A percentile compares a stretch with the other conserved stretches of the same genome.
phyloP scores from a whole-genome alignment of 35 echinoderm and acorn worm genomes.

The Strongylocentrotus purpuratus region DNA sequence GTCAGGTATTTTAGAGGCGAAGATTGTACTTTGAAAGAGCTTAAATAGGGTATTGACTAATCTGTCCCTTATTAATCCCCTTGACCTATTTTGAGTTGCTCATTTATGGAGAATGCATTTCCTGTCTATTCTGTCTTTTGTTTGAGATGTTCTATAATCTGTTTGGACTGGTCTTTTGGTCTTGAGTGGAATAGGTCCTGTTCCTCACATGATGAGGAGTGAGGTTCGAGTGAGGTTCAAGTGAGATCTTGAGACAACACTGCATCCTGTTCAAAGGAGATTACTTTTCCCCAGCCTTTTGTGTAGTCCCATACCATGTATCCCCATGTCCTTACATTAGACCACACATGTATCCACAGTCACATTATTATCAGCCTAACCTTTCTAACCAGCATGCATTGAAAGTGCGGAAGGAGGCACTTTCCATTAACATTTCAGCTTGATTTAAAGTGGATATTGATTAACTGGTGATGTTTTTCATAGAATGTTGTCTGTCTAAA shows the following conservation, averaged over 20 bases:
- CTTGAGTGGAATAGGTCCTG: neutral
- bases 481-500: neutral
- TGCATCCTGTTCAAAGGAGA: neutral
- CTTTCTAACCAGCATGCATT: neutral
- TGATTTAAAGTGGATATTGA: constrained; percentile 19
- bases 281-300: no score
- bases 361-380: neutral
- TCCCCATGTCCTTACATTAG: neutral
- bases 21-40: neutral
- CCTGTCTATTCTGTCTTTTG: neutral
- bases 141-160: neutral
- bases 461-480: neutral
- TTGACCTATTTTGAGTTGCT: neutral
- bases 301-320: neutral
- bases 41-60: neutral
- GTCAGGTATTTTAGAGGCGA: neutral
- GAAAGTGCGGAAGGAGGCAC: neutral
- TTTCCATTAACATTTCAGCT: neutral
- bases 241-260: neutral
- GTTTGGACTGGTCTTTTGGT: neutral
- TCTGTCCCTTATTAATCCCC: neutral
- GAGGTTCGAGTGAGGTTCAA: neutral
- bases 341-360: neutral
- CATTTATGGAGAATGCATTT: neutral
- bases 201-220: neutral